Base-by-base conservation (phyloP, 2,797 vertebrate species). In the Malacoctenus gilli region DNA sequence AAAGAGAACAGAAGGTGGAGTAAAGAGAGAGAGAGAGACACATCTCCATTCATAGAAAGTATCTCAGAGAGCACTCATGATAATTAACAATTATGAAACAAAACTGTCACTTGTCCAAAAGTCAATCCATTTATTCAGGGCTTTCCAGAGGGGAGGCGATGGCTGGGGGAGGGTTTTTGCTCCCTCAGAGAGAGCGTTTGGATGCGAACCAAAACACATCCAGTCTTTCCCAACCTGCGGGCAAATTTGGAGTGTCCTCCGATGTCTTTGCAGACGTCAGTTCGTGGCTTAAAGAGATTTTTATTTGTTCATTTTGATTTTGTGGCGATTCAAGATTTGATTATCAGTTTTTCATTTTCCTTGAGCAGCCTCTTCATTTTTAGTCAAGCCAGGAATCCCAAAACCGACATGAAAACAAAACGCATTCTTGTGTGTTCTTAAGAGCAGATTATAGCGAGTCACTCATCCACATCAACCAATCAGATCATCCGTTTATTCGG, bases 61-160 rank as follows among this genome's bases (percentile, higher is more conserved):
- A 77, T 83, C 75, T 82, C 68, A 46, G 65, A 87, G 77, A 90
- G 89, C 91, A 92, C 90, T 93, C 84, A 85, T 51, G 59, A 76
- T 92, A 87, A 93, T 93, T 86, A 91, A 91, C 87, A 90, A 90
- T 89, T 86, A 89, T 79, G 61, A 79, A 59, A 62, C 59, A 68
- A 85, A 89, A 83, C 71, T 62, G 76, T 35, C 30, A 31, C 75
- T 71, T 63, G 71, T 84, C 84, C 80, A 79, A 81, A 79, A 83
- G 81, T 77, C 86, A 85, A 87, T 89, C 83, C 86, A 85, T 82
- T 90, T 90, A 86, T 79, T 82, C 66, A 22, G 15, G 31, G 62
- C 56, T 59, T 70, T 69, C 20, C 35, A 11, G 57, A 28, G 53
- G 21, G 41, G 42, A 15, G 34, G 41, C 14, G 28, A 23, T 31